phyloP scores from a whole-genome alignment of 2,797 vertebrate genomes.

The Sparus aurata region DNA sequence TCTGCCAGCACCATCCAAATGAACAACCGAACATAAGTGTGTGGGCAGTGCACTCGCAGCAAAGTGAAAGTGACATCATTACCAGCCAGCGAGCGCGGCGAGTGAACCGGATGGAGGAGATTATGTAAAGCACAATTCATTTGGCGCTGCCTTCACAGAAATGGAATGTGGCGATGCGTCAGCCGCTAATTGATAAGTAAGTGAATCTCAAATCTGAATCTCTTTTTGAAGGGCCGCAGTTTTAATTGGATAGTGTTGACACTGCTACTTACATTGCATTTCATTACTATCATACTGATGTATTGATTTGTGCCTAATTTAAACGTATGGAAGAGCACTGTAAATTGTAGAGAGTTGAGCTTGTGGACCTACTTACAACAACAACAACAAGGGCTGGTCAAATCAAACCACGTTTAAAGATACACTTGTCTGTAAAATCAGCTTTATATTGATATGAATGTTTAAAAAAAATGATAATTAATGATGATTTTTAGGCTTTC shows the following conservation, averaged over 20 bases:
- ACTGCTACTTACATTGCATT: not conserved
- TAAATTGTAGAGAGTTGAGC: too few species aligned
- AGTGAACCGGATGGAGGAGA: conserved; percentile 33
- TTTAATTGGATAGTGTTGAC: too few species aligned
- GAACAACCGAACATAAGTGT: conserved; percentile 48
- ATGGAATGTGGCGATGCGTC: conserved; percentile 6
- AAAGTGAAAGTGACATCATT: conserved; percentile 56
- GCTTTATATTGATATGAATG: not conserved
- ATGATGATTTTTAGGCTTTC: not conserved
- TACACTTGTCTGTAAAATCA: not conserved
- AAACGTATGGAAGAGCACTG: not conserved
- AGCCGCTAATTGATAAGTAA: not conserved
- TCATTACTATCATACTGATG: too few species aligned
- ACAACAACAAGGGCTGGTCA: not conserved
- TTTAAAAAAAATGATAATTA: not conserved
- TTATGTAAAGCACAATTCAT: conserved; percentile 27
- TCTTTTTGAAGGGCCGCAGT: not conserved
- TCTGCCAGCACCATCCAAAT: conserved; percentile 39
- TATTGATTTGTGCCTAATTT: not conserved
- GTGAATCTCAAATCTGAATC: not conserved
- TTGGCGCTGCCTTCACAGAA: not conserved
- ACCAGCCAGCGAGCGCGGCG: conserved; percentile 27
- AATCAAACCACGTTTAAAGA: not conserved
- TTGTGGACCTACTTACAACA: not conserved
- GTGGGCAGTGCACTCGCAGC: conserved; percentile 44